Base-by-base conservation (phyloP, 2,888 invertebrate genomes). In the Antheraea assamensis region DNA sequence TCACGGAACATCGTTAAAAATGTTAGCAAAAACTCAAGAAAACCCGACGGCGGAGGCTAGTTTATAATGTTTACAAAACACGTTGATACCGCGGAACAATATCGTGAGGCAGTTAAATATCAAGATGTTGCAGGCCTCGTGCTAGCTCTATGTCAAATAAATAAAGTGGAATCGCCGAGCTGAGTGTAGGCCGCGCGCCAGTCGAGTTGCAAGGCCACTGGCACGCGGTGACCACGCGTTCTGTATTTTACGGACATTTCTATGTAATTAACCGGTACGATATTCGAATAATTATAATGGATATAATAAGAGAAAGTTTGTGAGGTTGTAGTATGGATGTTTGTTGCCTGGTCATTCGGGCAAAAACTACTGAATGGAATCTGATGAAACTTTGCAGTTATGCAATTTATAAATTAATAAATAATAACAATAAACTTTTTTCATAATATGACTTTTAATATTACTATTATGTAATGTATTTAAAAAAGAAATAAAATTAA, bases 121-220 rank as follows among this genome's bases (percentile, higher is more conserved):
- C 10, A 21, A 27, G 68, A 68, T 68, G 68, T 21, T 35, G 68
- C 35, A 68, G 35, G n/a, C n/a, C 61, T 68, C 35, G 61, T 21
- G 35, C n/a, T 35, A 68, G 21, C n/a, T 19, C 68, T 35, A 35
- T 68, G 68, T 68, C 68, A 68, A 68, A 68, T 68, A 68, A 68
- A 68, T 68, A 68, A 68, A 68, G 10, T 35, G 35, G 68, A 35
- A 68, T 35, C 83, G 82, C 79, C 80, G 77, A 71, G 58, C 35
- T 42, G 68, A 17, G 61, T 64, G 61, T 64, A 64, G 61, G 61
- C 61, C 61, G 61, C 71, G 35, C 79, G 81, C 76, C 73, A 64
- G 76, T 80, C 75, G 75, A 42, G 35, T 68, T 75, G 78, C 86
- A 86, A 89, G 89, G 89, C 88, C 89, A 85, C 79, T 75, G 74